Percentiles rank a stretch among this genome's conserved stretches.
Evolutionary conservation across 2,888 invertebrate species (phyloP).

Genomic region (Lutraria lutraria): DNA sequence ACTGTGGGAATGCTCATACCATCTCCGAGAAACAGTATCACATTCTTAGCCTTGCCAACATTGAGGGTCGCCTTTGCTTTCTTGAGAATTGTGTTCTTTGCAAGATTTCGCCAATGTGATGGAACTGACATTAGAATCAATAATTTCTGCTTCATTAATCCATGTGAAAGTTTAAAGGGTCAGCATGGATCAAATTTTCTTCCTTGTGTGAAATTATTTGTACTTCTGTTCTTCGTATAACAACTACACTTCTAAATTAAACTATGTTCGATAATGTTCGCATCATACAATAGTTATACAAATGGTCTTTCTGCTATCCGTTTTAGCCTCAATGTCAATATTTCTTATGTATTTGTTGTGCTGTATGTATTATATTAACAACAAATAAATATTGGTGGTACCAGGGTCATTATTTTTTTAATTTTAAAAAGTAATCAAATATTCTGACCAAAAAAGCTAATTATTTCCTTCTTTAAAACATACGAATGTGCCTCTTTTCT

Average conservation of each 20-base stretch:
- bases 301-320: no score
- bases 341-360: no score
- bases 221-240: neutral
- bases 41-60: conserved; percentile 82
- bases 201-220: neutral
- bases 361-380: no score
- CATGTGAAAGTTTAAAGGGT: neutral
- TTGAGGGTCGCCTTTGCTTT: conserved; percentile 71
- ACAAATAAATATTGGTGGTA: no score
- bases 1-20: conserved; percentile 88
- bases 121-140: conserved; percentile 43
- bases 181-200: neutral
- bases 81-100: conserved; percentile 49
- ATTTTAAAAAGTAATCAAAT: no score
- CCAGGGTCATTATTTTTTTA: no score
- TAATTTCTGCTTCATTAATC: neutral
- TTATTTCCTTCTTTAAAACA: no score
- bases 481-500: no score
- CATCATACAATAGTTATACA: no score
- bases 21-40: conserved; percentile 84
- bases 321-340: no score
- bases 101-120: conserved; percentile 51
- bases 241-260: neutral
- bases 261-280: neutral
- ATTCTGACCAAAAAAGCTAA: no score